Base-by-base conservation (phyloP, 2,797 vertebrate genomes). In the Hirundo rustica region DNA sequence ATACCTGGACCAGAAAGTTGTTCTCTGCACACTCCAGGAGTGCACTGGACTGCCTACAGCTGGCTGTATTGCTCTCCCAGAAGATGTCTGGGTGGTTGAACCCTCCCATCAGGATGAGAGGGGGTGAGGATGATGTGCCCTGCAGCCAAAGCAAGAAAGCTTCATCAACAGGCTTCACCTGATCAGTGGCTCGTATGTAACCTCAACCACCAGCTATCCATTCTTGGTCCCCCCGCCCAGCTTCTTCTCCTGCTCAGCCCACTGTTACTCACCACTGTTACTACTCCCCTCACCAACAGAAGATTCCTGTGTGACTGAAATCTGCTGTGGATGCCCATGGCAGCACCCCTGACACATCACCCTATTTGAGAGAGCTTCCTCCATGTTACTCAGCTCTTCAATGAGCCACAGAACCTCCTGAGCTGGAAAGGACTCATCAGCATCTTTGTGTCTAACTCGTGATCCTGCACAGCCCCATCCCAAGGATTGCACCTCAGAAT, bases 281-380 rank as follows among this genome's bases (percentile, higher is more conserved):
- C 27, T 32, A 9, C 9, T 55, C 29, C 16, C 13, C 16, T 36
- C 15, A 16, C n/a, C 7, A 19, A 5, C 1, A 0, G 26, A 42
- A 62, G 42, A 55, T 17, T 55, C 16, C 26, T 19, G 19, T 34
- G 54, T 38, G 48, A 62, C 18, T 7, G 5, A 60, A 76, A 82
- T 62, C 10, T 57, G 36, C 44, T 0, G 1, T 42, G 13, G 13
- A 29, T 68, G 27, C 27, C 42, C 4, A 1, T n/a, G 23, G 32
- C 48, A 75, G 44, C 18, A 53, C 19, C 18, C 19, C 13, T 27
- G 34, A 30, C 27, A 68, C 5, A 3, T 55, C 48, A n/a, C n/a
- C 32, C 22, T 11, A 11, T 34, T 34, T 34, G 48, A 25, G 26
- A 54, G 34, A 74, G 13, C 10, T 54, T 64, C 23, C 22, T 75